Evolutionary conservation across 1,140 invertebrate genomes (phyloP), one percentile per base, ranked within the genome.

Genomic region (Rhynchophorus ferrugineus): DNA sequence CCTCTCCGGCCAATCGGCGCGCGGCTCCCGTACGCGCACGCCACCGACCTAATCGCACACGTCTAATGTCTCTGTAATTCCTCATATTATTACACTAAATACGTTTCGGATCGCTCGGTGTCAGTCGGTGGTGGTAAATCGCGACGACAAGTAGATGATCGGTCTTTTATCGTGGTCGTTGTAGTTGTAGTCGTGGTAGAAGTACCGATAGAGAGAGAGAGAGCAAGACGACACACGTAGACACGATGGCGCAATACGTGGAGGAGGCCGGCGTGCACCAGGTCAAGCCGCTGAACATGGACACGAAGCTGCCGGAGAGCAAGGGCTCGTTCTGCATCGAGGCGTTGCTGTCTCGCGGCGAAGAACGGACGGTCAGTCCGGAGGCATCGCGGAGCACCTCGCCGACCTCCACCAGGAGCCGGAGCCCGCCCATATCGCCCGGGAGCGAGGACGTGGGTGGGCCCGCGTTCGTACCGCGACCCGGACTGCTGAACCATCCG

Each of bases 311-410:
- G 7, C 64, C 65, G 38, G 65, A 69, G 45, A 61, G 59, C 24
- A 69, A 70, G 54, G 60, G 61, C 6, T 82, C 80, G 0, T 84
- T 84, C 60, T 83, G 80, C 60, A 84, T 84, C 44, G 81, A 83
- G 42, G 80, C 81, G 0, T 63, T 84, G n/a, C 60, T 84, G 9
- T 79, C 68, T 19, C 48, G 66, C 17, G 58, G 44, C 39, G 49
- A 63, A 8, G 62, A 64, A 7, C 45, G 64, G 17, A 51, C 62
- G n/a, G 49, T 55, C 8, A 60, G 60, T 45, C 67, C 67, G 14
- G 66, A 63, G 20, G 64, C 61, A 16, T 65, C 66, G 1, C 51
- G 66, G 35, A 69, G 66, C 44, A 62, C 62, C 11, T 67, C 66
- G 9, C 66, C 66, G 21, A 60, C 60, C 14, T 69, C 67, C 2